Base-by-base conservation (phyloP, 2,113 vertebrate species). In the Stegastes partitus region DNA sequence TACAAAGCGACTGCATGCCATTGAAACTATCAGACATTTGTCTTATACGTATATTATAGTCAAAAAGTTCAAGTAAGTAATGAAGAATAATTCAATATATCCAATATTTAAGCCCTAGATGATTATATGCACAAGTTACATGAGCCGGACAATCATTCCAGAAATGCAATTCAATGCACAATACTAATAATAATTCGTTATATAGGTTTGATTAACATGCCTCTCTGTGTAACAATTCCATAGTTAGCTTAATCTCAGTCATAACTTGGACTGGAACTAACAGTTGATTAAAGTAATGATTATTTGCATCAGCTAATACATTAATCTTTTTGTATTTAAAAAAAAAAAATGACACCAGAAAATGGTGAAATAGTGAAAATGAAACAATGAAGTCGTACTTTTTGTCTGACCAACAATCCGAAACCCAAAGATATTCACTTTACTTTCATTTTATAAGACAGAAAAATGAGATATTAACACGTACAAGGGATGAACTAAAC, bases 81-180 rank as follows among this genome's bases (percentile, higher is more conserved):
- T 49, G 9, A 9, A 39, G 37, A 39, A 39, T 34, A 21, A 39
- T 51, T 55, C 14, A 25, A 53, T 39, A 58, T 75, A 26, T 31
- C 22, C 47, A 12, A 66, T 77, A 45, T 74, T 66, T 50, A 63
- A 68, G 25, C 9, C 15, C 14, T 59, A 42, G 19, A 39, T 56
- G 42, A 8, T 53, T 75, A 26, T 58, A 23, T 62, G 25, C 44
- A 61, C 12, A 55, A n/a, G 28, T 56, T 25, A 70, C 34, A 19
- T 39, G 50, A 62, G 56, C 68, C 79, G 54, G 73, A 59, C 61
- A 70, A 70, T 85, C 74, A 83, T 45, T 81, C 79, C 83, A 74
- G 47, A 70, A 56, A 77, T 74, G 69, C 67, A 81, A 49, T 50
- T 37, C 71, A 76, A 79, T 78, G 79, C 70, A 83, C 42, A 44